Evolutionary conservation across 2,888 invertebrate species (phyloP).

Genomic region (Vesta saturnalis): DNA sequence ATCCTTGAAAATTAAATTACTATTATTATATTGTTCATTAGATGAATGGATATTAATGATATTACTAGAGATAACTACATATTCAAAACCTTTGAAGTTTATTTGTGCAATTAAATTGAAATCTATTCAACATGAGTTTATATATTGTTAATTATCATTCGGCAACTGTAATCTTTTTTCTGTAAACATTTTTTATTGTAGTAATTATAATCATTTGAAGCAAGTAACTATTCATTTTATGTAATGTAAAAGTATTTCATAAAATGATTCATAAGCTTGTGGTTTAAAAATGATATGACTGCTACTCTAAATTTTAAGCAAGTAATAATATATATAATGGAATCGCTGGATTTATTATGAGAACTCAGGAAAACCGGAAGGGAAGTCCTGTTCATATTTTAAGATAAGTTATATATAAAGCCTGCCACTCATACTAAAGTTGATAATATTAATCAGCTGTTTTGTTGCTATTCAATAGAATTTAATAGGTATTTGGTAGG

Average conservation of each 20-base stretch:
- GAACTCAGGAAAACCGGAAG: constrained; percentile 15
- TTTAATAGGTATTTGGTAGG: not conserved
- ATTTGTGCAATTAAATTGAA: too few species aligned
- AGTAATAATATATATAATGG: not conserved
- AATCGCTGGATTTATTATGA: constrained; percentile 5
- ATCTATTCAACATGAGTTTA: too few species aligned
- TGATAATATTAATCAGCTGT: constrained; percentile 12
- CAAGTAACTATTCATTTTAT: not conserved
- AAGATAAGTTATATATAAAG: constrained; percentile 12
- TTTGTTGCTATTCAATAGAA: not conserved
- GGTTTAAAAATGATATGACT: constrained; percentile 1
- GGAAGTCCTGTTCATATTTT: constrained; percentile 12
- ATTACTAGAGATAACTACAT: not conserved
- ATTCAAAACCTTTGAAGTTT: not conserved
- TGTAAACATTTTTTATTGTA: too few species aligned
- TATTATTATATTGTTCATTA: constrained; percentile 11
- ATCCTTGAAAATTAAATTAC: constrained; percentile 11
- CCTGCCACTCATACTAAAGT: constrained; percentile 1
- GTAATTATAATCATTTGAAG: too few species aligned
- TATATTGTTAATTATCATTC: too few species aligned
- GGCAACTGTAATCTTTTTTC: too few species aligned
- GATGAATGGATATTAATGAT: not conserved
- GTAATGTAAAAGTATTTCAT: not conserved
- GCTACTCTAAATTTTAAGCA: not conserved
- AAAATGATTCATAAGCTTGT: constrained; percentile 2